phyloP scores from a whole-genome alignment of 1,140 invertebrate species.

The Conopomorpha cramerella region DNA sequence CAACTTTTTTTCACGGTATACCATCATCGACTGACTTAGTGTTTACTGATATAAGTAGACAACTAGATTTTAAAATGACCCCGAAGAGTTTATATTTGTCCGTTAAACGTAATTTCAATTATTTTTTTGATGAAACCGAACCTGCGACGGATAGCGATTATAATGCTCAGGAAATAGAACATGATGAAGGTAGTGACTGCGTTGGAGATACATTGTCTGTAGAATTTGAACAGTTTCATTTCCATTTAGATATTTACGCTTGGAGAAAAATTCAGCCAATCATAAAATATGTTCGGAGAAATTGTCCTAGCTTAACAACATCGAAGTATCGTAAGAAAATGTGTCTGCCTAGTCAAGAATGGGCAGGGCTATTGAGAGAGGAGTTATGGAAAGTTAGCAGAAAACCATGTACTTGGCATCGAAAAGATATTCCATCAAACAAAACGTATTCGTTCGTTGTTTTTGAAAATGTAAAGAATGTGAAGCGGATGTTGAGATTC shows the following conservation, averaged over 20 bases:
- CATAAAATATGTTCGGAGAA: neutral
- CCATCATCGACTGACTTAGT: neutral
- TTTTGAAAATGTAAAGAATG: neutral
- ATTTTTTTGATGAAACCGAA: neutral
- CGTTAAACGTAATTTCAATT: neutral
- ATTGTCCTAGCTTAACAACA: neutral
- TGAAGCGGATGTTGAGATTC: neutral
- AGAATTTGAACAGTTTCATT: neutral
- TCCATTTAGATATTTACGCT: neutral
- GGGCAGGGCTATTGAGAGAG: neutral
- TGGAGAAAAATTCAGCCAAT: conserved; percentile 3
- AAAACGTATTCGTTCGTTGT: neutral
- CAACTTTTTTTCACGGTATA: too few species aligned
- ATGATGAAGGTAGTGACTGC: too few species aligned
- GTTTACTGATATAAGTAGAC: neutral
- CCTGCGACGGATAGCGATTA: too few species aligned
- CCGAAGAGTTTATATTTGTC: conserved; percentile 1
- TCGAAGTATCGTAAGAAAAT: conserved; percentile 1
- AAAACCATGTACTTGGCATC: conserved; percentile 1
- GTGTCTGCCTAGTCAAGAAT: neutral
- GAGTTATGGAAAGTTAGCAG: conserved; percentile 1
- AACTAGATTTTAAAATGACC: neutral
- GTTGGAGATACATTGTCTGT: too few species aligned
- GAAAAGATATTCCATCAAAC: neutral
- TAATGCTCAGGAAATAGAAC: neutral